Evolutionary conservation across 2,113 vertebrate species (phyloP).

Genomic region (Megatriorchis doriae): DNA sequence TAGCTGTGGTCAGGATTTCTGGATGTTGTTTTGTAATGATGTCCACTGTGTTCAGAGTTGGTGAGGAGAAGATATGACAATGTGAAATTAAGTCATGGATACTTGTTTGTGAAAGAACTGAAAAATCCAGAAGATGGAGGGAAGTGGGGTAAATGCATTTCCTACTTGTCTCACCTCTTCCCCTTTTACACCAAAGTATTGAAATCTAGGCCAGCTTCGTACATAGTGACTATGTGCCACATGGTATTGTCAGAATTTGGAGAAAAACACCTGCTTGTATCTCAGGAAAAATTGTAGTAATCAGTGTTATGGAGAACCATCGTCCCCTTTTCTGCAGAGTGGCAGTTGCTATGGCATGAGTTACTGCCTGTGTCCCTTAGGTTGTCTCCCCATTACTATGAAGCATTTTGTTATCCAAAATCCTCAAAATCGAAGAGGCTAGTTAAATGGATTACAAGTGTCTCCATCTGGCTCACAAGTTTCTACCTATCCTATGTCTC

Average conservation of each 20-base stretch:
- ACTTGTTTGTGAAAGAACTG: not conserved
- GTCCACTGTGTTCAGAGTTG: accelerated
- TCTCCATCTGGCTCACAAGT: not conserved
- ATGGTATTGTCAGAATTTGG: not conserved
- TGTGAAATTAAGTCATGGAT: not conserved
- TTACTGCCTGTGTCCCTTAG: not conserved
- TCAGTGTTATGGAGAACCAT: accelerated
- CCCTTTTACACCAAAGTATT: not conserved
- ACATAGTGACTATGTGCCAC: no score
- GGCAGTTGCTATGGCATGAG: not conserved
- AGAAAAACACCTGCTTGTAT: accelerated
- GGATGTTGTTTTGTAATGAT: no score
- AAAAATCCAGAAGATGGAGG: not conserved
- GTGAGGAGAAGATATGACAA: not conserved
- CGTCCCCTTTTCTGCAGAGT: not conserved
- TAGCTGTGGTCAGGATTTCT: not conserved
- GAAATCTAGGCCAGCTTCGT: not conserved
- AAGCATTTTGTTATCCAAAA: not conserved
- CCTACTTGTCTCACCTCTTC: not conserved
- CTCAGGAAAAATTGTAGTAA: not conserved
- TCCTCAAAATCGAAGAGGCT: not conserved
- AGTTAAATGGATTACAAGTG: not conserved
- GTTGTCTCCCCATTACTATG: not conserved
- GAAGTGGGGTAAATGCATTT: not conserved
- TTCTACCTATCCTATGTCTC: not conserved